Base-by-base conservation (phyloP, 1,140 invertebrate genomes). In the Bathynomus jamesi region DNA sequence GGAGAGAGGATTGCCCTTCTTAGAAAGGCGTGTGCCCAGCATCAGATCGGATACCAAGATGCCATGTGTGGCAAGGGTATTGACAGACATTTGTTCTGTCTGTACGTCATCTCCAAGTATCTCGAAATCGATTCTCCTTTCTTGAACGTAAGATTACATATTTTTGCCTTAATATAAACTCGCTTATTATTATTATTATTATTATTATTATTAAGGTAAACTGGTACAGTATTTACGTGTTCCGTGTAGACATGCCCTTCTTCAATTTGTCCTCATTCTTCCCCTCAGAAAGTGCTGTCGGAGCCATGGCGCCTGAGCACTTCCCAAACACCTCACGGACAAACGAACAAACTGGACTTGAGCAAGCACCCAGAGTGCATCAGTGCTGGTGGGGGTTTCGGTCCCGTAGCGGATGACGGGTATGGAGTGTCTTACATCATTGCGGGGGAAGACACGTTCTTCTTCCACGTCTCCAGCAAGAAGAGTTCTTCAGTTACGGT, bases 371-470 rank as follows among this genome's bases (percentile, higher is more conserved):
- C 96, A 17, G 89, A 96, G 69, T 93, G 94, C 78, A 95, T 99
- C 71, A 94, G 93, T 76, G 94, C 94, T 40, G 97, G 96, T 28
- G 97, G 96, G 63, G 96, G 97, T 62, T 99, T 99, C 85, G 96
- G 96, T 1, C 96, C 96, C 3, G 97, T 95, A 4, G 95, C 96
- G 24, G 95, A 99, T 84, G 94, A 98, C 84, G 96, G 96, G 32
- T 99, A 99, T 83, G 96, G 96, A 61, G 96, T 99, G 2, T 98
- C 94, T 1, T 99, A 99, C 81, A 97, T 99, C 73, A 94, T 99
- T 79, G 95, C 95, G 71, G 96, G 96, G 63, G 97, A 99, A 85
- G 88, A 99, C 84, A 85, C 91, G 25, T 81, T 99, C 40, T 98
- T 98, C 84, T 99, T 99, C 86, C 96, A 99, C 82, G 91, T 99